These are phyloP conservation scores for Dexiosoma caninum DNA, from an alignment of 2,888 invertebrate genomes.

Conservation along the genomic window DNA sequence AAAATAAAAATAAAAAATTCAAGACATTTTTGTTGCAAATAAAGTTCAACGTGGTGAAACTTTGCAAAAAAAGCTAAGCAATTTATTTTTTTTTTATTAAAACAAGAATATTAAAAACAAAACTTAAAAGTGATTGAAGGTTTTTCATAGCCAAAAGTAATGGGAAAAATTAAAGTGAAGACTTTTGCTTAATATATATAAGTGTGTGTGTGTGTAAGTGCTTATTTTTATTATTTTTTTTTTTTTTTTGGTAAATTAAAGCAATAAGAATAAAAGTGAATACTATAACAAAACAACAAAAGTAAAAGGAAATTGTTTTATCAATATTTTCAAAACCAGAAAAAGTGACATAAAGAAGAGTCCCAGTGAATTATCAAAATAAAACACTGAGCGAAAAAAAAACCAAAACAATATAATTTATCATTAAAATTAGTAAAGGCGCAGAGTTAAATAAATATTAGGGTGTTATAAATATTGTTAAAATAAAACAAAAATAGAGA, in stretches of 20 bases:
- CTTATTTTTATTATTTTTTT: background rate
- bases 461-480: conserved; percentile 16
- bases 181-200: background rate
- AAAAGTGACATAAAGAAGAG: conserved; percentile 35
- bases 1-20: background rate
- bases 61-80: background rate
- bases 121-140: conserved; percentile 6
- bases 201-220: background rate
- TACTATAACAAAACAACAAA: background rate
- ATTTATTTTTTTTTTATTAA: background rate
- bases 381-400: conserved; percentile 59
- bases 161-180: conserved; percentile 8
- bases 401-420: background rate
- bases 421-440: background rate
- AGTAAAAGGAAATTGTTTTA: conserved; percentile 38
- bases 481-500: background rate
- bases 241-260: background rate
- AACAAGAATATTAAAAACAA: background rate
- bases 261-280: background rate
- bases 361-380: conserved; percentile 36
- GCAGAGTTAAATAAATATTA: background rate
- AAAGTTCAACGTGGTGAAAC: background rate
- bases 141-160: background rate
- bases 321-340: conserved; percentile 41
- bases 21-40: no score